Evolutionary conservation across 2,113 vertebrate genomes (phyloP).

Genomic region (Sinosuthora webbiana): DNA sequence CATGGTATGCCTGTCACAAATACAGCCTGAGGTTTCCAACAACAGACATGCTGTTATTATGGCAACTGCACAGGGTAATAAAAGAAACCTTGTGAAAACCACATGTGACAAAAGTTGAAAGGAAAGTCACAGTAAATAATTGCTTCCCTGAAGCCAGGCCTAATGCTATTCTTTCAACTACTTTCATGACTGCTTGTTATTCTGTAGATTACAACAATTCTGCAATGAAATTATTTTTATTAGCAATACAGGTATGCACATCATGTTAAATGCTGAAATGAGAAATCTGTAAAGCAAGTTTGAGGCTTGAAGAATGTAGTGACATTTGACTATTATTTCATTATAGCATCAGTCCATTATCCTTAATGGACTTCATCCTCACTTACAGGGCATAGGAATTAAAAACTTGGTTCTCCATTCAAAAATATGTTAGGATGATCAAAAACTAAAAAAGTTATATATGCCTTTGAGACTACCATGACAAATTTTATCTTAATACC

Average conservation of each 20-base stretch:
- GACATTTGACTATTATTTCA: background rate
- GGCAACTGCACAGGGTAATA: constrained; percentile 32
- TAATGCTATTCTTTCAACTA: background rate
- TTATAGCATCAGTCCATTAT: background rate
- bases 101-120: constrained; percentile 5
- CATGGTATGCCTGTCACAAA: constrained; percentile 20
- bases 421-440: background rate
- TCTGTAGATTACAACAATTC: background rate
- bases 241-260: background rate
- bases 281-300: background rate
- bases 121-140: background rate
- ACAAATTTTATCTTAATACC: background rate
- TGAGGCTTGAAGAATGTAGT: background rate
- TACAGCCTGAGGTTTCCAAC: constrained; percentile 47
- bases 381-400: background rate
- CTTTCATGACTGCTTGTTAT: background rate
- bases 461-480: background rate
- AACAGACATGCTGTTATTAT: constrained; percentile 59
- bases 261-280: background rate
- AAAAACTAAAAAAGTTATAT: background rate
- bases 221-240: background rate
- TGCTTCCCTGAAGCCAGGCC: background rate
- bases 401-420: background rate
- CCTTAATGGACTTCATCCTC: background rate
- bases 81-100: constrained; percentile 60